A percentile compares a stretch with the other conserved stretches of the same genome.
These are phyloP conservation scores for Danio kyathit DNA, from an alignment of 2,797 vertebrate genomes.

Conservation along the genomic window DNA sequence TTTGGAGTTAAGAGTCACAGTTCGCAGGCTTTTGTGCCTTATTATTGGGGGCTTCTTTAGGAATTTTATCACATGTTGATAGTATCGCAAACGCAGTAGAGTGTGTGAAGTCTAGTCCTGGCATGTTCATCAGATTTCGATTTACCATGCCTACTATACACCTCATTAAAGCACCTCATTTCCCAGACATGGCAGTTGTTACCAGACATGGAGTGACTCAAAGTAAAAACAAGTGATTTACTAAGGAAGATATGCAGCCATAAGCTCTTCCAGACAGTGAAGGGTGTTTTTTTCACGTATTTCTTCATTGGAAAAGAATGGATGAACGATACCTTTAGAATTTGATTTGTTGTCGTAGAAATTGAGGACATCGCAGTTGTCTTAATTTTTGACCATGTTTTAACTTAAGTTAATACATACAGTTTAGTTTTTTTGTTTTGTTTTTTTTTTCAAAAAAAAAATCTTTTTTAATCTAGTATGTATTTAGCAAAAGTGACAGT, in stretches of 20 bases:
- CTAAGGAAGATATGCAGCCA: not conserved
- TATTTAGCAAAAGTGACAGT: not conserved
- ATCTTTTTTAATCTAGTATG: not conserved
- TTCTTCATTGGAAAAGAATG: not conserved
- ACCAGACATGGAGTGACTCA: not conserved
- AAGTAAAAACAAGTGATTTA: slow-evolving; percentile 21
- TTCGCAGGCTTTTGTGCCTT: not conserved
- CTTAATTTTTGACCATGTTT: not conserved
- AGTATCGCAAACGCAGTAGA: slow-evolving; percentile 15
- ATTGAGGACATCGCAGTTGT: not conserved
- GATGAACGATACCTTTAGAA: not conserved
- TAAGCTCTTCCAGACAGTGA: not conserved
- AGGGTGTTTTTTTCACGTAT: not conserved
- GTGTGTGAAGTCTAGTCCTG: slow-evolving; percentile 48
- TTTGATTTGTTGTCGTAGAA: slow-evolving; percentile 2
- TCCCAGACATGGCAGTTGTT: slow-evolving; percentile 22
- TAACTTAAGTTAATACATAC: not conserved
- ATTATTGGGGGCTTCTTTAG: slow-evolving; percentile 18
- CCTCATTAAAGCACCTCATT: slow-evolving; percentile 34
- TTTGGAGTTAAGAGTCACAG: not conserved
- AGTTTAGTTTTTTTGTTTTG: not conserved
- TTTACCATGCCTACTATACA: slow-evolving; percentile 1
- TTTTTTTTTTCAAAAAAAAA: not conserved
- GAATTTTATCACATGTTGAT: slow-evolving; percentile 31
- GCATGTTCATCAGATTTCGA: slow-evolving; percentile 46